These are phyloP conservation scores for Microctonus brassicae DNA, from an alignment of 2,888 invertebrate genomes.

Conservation along the genomic window DNA sequence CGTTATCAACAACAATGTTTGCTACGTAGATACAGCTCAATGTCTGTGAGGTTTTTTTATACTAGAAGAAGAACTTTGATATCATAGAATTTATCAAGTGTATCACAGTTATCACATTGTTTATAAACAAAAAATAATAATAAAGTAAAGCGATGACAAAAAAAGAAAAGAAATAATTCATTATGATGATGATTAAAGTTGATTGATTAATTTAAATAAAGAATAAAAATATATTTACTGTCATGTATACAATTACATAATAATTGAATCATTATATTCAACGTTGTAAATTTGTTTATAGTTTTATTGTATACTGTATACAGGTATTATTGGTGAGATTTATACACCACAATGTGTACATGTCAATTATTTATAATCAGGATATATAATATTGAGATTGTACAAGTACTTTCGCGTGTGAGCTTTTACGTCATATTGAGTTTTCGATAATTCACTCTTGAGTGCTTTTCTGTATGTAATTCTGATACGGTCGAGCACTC, in stretches of 20 bases:
- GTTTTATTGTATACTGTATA: neutral
- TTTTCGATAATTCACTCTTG: slow-evolving; percentile 29
- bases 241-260: neutral
- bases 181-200: neutral
- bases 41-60: neutral
- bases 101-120: neutral
- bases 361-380: neutral
- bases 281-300: neutral
- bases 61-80: neutral
- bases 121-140: too few species aligned
- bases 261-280: neutral
- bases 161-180: neutral
- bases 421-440: slow-evolving; percentile 11
- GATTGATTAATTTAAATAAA: neutral
- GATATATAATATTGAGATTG: neutral
- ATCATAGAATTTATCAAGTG: neutral
- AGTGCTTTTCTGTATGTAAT: slow-evolving; percentile 13
- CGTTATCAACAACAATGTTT: neutral
- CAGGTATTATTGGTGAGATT: neutral
- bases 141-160: neutral
- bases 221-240: neutral
- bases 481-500: slow-evolving; percentile 8
- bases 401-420: slow-evolving; percentile 4
- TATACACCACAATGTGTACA: neutral
- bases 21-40: neutral